Percentiles rank a stretch among this genome's conserved stretches.
phyloP scores from a whole-genome alignment of 2,888 invertebrate genomes.

The Nymphalis c-album region DNA sequence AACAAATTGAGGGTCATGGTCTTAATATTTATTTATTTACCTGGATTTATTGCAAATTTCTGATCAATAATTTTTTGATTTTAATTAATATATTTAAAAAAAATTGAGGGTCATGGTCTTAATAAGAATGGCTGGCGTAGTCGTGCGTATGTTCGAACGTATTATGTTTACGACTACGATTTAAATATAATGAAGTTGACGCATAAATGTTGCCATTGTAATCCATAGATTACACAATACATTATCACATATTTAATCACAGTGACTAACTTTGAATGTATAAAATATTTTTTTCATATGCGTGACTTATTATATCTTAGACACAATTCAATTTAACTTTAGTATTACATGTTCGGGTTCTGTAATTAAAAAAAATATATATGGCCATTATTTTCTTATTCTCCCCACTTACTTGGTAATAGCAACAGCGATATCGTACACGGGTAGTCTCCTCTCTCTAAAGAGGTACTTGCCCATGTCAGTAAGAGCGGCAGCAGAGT shows the following conservation, averaged over 20 bases:
- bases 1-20: conserved; percentile 1
- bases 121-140: conserved; percentile 30
- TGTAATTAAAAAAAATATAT: not conserved
- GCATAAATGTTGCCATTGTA: conserved; percentile 19
- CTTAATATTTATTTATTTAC: no score
- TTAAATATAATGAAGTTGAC: conserved; percentile 31
- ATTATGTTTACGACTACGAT: conserved; percentile 14
- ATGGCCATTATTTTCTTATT: not conserved
- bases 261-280: not conserved
- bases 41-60: not conserved
- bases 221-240: conserved; percentile 25
- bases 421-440: conserved; percentile 97
- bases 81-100: not conserved
- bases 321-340: not conserved
- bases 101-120: conserved; percentile 2
- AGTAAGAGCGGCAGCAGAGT: conserved; percentile 95
- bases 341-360: not conserved
- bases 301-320: not conserved
- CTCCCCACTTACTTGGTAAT: conserved; percentile 92
- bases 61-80: not conserved
- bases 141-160: not conserved
- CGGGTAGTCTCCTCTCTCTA: conserved; percentile 95
- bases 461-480: conserved; percentile 99
- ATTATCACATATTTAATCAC: conserved; percentile 19
- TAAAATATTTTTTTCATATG: not conserved